Conservation (phyloP, 2,888 invertebrate genomes). For the Agrochola lychnidis region DNA sequence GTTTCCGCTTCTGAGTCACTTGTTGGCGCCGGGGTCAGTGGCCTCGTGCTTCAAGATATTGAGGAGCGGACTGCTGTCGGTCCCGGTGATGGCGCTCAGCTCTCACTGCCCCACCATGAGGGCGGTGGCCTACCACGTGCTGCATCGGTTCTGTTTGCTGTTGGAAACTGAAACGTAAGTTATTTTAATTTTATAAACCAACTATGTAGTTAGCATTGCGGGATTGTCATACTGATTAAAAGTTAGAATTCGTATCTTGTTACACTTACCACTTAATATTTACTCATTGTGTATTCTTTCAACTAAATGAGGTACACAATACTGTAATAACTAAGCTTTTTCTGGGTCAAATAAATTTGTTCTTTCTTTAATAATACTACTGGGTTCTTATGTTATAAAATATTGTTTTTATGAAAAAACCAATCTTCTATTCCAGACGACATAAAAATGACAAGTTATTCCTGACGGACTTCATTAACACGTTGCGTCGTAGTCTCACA, state of each 20-base stretch:
- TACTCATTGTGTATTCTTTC: background rate
- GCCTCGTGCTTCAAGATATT: conserved; percentile 93
- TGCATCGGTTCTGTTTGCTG: conserved; percentile 94
- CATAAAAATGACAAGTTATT: conserved; percentile 92
- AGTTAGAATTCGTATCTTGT: background rate
- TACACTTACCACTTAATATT: background rate
- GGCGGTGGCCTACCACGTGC: conserved; percentile 93
- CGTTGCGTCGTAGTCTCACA: conserved; percentile 92
- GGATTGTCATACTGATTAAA: background rate
- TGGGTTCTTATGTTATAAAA: background rate
- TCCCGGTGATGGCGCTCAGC: conserved; percentile 93
- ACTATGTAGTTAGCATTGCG: background rate
- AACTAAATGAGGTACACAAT: background rate
- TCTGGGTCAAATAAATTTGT: no score
- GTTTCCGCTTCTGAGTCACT: conserved; percentile 93
- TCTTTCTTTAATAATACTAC: background rate
- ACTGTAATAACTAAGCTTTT: no score
- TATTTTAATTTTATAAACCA: background rate
- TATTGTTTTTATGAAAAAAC: background rate
- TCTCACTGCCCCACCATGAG: conserved; percentile 92
- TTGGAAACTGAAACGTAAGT: conserved; percentile 93
- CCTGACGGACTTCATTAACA: conserved; percentile 92
- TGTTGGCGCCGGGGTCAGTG: conserved; percentile 94
- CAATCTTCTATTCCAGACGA: conserved; percentile 75
- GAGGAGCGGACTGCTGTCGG: conserved; percentile 93